Evolutionary conservation across 2,888 invertebrate species (phyloP), one percentile per base, ranked within the genome.

Genomic region (Pyrocoelia pectoralis): DNA sequence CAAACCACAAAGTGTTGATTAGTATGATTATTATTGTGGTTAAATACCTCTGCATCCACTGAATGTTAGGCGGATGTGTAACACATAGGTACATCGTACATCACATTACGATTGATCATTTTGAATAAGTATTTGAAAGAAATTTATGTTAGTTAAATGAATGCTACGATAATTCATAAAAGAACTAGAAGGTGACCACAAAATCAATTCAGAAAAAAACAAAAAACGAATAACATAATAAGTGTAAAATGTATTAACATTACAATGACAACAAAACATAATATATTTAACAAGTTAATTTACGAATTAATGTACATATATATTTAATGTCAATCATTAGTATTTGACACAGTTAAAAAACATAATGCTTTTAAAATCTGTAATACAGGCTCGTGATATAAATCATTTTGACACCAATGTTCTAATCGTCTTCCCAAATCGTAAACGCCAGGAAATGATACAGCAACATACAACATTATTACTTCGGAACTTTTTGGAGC

Each of bases 361-460:
- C 58, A 46, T 50, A 54, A 54, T 6, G 55, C 58, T 43, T 50
- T 55, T 29, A 58, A n/a, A 58, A 29, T 48, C 54, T 63, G 63
- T 41, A 63, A 51, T 2, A 63, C 40, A 9, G 63, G 63, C 19
- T 63, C 43, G 17, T n/a, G 49, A 51, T 55, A 38, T 12, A 63
- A 51, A 15, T 59, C 51, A 28, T 63, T 63, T 55, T 73, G 77
- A 70, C 82, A 82, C 65, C 76, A 81, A n/a, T 86, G 76, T 70
- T 85, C 83, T 74, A 90, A 83, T 52, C 88, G 84, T 9, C 87
- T 83, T 49, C 89, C 88, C 63, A 91, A 82, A 70, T 89, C 86
- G 78, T 88, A 91, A 4, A 89, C 87, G 61, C 91, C 91, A 28
- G 90, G 87, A 33, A 84, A 81, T 18, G 88, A 84, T 69, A 88